Conservation (phyloP, 2,888 invertebrate species). For the Lamellibrachia satsuma region DNA sequence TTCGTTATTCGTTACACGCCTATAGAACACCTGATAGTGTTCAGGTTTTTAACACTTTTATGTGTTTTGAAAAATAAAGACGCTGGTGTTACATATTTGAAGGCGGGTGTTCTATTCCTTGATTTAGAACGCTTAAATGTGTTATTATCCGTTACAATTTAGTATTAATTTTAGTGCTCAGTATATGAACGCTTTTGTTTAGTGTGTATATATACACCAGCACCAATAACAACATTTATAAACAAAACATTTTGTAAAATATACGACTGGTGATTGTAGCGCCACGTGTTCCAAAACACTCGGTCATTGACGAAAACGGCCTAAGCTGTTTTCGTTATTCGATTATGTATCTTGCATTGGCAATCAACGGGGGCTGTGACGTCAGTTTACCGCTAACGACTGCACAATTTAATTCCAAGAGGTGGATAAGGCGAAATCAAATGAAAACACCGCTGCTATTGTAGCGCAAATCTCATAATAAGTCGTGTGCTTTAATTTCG, state of each 20-base stretch:
- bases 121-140: no score
- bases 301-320: neutral
- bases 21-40: no score
- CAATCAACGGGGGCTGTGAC: neutral
- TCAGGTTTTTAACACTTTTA: no score
- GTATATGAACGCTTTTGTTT: no score
- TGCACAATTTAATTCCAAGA: conserved; percentile 12
- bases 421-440: neutral
- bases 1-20: no score
- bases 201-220: neutral
- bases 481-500: neutral
- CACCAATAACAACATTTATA: neutral
- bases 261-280: neutral
- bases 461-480: conserved; percentile 3
- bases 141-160: no score
- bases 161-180: no score
- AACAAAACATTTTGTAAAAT: neutral
- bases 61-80: no score
- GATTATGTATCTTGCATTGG: neutral
- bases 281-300: neutral
- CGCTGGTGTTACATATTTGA: no score
- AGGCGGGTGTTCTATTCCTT: no score
- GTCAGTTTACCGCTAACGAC: neutral
- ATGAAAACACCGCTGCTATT: neutral
- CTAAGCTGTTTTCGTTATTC: neutral